Evolutionary conservation across 2,113 vertebrate species (phyloP).

Genomic region (Orientallactaga bullata): DNA sequence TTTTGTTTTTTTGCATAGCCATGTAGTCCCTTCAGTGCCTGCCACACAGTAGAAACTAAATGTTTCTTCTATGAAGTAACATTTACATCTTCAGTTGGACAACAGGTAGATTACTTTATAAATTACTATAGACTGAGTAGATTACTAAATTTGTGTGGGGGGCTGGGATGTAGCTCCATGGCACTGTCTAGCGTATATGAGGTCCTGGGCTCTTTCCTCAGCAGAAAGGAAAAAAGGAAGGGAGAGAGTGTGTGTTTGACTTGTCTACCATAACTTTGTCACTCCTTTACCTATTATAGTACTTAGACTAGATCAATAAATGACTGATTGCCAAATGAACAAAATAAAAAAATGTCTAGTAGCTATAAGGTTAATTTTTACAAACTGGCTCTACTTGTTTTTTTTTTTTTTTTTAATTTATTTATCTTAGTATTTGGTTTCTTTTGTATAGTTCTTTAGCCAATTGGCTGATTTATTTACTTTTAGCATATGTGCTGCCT

Average conservation of each 20-base stretch:
- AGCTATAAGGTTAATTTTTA: constrained; percentile 7
- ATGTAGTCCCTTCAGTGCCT: not conserved
- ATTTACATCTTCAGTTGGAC: not conserved
- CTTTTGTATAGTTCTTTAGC: constrained; percentile 14
- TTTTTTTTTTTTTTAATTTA: not conserved
- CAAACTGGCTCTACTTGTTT: not conserved
- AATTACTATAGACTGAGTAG: constrained; percentile 5
- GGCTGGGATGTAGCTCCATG: not conserved
- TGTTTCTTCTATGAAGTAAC: constrained; percentile 35
- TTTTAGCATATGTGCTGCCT: no score
- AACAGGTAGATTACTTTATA: constrained; percentile 22
- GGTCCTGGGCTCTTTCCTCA: not conserved
- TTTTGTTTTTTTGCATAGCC: not conserved
- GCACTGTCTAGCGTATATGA: not conserved
- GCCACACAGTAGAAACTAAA: constrained; percentile 34
- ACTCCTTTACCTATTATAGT: not conserved
- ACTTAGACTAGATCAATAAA: constrained; percentile 19
- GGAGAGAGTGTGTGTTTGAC: not conserved
- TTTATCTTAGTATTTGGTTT: not conserved
- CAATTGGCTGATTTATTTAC: not conserved
- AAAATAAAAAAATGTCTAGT: constrained; percentile 12
- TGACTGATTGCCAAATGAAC: not conserved
- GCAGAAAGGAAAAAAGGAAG: not conserved
- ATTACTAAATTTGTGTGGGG: not conserved
- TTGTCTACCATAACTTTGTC: constrained; percentile 23